These are phyloP conservation scores for Catocala fraxini DNA, from an alignment of 2,888 invertebrate genomes.

Conservation along the genomic window DNA sequence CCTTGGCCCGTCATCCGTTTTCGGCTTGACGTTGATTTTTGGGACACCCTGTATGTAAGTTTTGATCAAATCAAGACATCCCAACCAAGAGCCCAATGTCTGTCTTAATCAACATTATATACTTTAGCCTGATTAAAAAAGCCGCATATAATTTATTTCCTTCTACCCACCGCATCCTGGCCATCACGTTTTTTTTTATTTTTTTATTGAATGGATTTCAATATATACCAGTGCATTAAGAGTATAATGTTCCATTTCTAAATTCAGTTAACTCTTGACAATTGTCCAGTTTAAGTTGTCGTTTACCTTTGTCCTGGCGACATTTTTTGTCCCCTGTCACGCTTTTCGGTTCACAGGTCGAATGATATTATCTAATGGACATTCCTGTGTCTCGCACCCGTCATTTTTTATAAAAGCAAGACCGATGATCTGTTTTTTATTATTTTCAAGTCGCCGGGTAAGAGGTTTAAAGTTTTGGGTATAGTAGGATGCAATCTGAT, in stretches of 20 bases:
- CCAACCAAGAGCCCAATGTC: no score
- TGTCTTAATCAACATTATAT: no score
- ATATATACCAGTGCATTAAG: no score
- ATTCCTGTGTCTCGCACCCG: conserved; percentile 51
- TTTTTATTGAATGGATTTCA: no score
- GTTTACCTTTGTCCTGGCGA: conserved; percentile 18
- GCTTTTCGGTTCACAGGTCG: conserved; percentile 40
- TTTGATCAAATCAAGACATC: no score
- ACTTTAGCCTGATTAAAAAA: no score
- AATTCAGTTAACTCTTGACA: neutral
- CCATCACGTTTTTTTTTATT: no score
- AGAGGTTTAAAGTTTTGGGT: conserved; percentile 10
- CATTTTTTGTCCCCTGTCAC: conserved; percentile 54
- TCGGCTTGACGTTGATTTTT: no score
- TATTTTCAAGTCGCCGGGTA: conserved; percentile 23
- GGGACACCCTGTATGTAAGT: no score
- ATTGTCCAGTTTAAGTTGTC: conserved; percentile 6
- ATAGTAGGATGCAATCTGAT: conserved; percentile 5
- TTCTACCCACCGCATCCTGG: no score
- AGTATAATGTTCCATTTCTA: neutral
- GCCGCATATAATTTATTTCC: no score
- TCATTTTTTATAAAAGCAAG: conserved; percentile 52
- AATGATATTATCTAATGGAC: conserved; percentile 67
- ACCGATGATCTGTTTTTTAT: conserved; percentile 34
- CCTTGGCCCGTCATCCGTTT: no score